Conservation (phyloP, 37 sponge, comb jelly and placozoan genomes). For the Halichondria panicea region DNA sequence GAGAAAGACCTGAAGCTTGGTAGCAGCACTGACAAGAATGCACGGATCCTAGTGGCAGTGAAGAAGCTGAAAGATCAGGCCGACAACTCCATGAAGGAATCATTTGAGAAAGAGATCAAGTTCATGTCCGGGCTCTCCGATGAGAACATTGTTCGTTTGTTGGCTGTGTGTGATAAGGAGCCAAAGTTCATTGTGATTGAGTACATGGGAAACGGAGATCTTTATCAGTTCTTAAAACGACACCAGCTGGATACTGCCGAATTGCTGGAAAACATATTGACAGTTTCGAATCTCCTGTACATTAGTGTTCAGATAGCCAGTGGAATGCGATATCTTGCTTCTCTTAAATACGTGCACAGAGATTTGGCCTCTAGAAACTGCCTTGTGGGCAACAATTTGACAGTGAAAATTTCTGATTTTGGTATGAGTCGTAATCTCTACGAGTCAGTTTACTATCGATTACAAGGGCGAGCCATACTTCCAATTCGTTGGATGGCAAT, state of each 20-base stretch:
- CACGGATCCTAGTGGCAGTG: constrained; percentile 59
- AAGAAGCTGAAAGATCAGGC: constrained; percentile 62
- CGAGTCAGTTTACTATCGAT: constrained; percentile 38
- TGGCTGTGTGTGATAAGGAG: constrained; percentile 48
- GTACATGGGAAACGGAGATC: constrained; percentile 92
- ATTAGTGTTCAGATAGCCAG: constrained; percentile 60
- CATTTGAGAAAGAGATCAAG: constrained; percentile 80
- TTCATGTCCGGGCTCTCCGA: constrained; percentile 78
- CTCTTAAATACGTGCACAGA: constrained; percentile 55
- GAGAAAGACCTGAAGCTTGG: constrained; percentile 46
- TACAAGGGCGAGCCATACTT: constrained; percentile 43
- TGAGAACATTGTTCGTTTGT: constrained; percentile 62
- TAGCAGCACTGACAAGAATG: not conserved
- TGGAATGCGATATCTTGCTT: constrained; percentile 69
- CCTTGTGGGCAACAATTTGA: constrained; percentile 61
- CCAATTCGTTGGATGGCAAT: constrained; percentile 75
- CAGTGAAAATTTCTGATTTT: constrained; percentile 75
- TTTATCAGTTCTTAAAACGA: constrained; percentile 71
- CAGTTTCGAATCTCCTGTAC: constrained; percentile 30
- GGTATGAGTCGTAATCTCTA: constrained; percentile 77
- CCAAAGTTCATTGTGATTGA: constrained; percentile 82
- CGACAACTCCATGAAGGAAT: constrained; percentile 8
- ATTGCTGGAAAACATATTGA: not conserved
- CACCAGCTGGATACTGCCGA: constrained; percentile 38
- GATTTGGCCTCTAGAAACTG: constrained; percentile 78